Evolutionary conservation across 2,797 vertebrate genomes (phyloP), one percentile per base, ranked within the genome.

Genomic region (Threskiornis aethiopicus): DNA sequence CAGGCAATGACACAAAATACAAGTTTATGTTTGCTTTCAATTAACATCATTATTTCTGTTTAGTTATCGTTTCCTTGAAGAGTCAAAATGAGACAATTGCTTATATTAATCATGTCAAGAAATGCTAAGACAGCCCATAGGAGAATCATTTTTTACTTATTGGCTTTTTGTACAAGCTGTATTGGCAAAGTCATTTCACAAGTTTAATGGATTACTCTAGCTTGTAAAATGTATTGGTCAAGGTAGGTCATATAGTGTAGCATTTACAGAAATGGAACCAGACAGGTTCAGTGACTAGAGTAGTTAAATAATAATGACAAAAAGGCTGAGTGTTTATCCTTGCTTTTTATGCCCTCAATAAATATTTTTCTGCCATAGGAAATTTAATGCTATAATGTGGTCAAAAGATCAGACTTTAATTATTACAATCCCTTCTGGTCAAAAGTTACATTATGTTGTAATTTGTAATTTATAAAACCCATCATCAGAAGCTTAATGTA

Each of bases 171-270:
- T 94, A 81, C 59, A 94, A 95, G 39, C 24, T 83, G 21, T 85
- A 93, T 72, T 86, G 92, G 65, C 84, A 97, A 94, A 97, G 29
- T 89, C 76, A 95, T 97, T 96, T 95, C 81, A 93, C 69, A 92
- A 67, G 57, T 93, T 94, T 91, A 97, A 92, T 93, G 89, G 33
- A 77, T 93, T 26, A n/a, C 22, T 95, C 42, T 52, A 65, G 57
- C 33, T 95, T 94, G 52, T 72, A 93, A 97, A 97, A 93, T 10
- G 35, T 17, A 51, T 73, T 95, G 70, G 61, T 92, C 89, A 91
- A 81, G 65, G 57, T 85, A 89, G 65, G 46, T 95, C 82, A 87
- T 90, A 72, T 17, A 87, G 28, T 25, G 37, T 67, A 93, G 18
- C 78, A 89, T 93, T 57, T 76, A 93, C 59, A 95, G 44, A 86